Conservation (phyloP, 2,797 vertebrate species). For the Numenius phaeopus region DNA sequence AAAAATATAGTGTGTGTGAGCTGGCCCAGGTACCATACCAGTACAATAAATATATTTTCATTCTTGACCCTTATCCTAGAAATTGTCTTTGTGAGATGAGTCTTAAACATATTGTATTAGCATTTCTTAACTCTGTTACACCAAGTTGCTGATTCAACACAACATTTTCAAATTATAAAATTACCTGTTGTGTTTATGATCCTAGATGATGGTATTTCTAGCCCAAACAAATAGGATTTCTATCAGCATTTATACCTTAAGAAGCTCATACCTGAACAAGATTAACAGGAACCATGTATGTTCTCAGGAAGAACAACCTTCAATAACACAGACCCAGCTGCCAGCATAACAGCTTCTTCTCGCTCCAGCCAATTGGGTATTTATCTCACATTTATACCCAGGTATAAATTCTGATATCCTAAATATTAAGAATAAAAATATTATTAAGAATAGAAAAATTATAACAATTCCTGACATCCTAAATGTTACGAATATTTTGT, state of each 20-base stretch:
- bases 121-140: neutral
- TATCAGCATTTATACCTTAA: neutral
- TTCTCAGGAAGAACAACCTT: neutral
- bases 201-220: neutral
- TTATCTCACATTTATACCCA: neutral
- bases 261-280: neutral
- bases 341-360: neutral
- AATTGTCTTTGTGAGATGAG: neutral
- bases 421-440: neutral
- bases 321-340: neutral
- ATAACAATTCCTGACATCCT: neutral
- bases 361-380: neutral
- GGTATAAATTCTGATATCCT: neutral
- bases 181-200: neutral
- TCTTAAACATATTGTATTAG: neutral
- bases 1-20: neutral
- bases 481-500: neutral
- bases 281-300: neutral
- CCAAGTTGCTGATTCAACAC: neutral
- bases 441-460: neutral
- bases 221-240: neutral
- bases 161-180: neutral
- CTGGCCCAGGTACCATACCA: neutral
- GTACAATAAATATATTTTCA: neutral
- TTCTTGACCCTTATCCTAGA: neutral